Base-by-base conservation (phyloP, 2,113 vertebrate genomes). In the Atherinomorus stipes region DNA sequence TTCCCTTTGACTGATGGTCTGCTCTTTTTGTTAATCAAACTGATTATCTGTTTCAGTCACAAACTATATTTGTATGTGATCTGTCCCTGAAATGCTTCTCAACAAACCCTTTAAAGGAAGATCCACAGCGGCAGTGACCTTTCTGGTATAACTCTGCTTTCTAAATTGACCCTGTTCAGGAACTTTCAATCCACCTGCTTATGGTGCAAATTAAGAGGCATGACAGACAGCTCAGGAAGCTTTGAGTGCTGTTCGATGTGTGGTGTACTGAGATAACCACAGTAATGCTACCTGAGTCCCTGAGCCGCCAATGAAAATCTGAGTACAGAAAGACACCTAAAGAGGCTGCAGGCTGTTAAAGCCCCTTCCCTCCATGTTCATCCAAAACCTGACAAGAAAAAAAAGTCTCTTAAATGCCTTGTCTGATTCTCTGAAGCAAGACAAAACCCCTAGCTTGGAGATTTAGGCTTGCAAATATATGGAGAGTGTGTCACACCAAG, bases 231-330 rank as follows among this genome's bases (percentile, higher is more conserved):
- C 81, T 85, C 80, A 76, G 76, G 78, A 85, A 71, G 81, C 77
- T 81, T 54, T 79, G 69, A 81, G 71, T 70, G 49, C 72, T 85
- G 78, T 73, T 58, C 64, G 69, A 62, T 54, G 45, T 84, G 83
- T 83, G 86, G 82, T 51, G 49, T 52, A 23, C 57, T 53, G 81
- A 84, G 85, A 90, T 91, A 86, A 82, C 79, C 75, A 65, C 50
- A 77, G 68, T 85, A 89, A 89, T 71, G 66, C 68, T 61, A 79
- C 64, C 70, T 42, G 64, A 84, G 66, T 84, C 74, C 65, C 49
- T 44, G 57, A 68, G 57, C 74, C 85, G 81, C 68, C 89, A 92
- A 81, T 89, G 83, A 91, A 78, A 87, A 80, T 21, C 77, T 65
- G 78, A 79, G 78, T 68, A 66, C 1, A 1, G 51, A 74, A 52